A percentile compares a stretch with the other conserved stretches of the same genome.
Conservation (phyloP, 2,888 invertebrate species). For the Dromius quadrimaculatus region DNA sequence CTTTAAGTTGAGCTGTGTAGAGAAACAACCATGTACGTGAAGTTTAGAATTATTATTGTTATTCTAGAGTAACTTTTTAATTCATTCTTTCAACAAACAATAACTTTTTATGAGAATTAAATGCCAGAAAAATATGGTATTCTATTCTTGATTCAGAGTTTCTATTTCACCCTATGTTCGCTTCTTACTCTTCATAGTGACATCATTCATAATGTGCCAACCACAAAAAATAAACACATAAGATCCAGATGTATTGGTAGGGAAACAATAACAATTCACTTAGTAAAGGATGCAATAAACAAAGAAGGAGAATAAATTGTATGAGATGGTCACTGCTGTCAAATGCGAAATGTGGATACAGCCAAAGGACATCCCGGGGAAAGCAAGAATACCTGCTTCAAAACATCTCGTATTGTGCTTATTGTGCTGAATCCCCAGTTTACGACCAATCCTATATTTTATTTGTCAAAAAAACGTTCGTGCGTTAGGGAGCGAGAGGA, state of each 20-base stretch:
- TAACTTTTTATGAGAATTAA: slow-evolving; percentile 17
- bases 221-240: too few species aligned
- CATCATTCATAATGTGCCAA: too few species aligned
- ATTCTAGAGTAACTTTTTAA: slow-evolving; percentile 12
- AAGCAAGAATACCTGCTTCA: slow-evolving; percentile 1
- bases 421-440: slow-evolving; percentile 50
- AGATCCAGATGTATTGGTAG: slow-evolving; percentile 13
- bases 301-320: slow-evolving; percentile 8
- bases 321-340: slow-evolving; percentile 2
- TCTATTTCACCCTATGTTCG: background rate
- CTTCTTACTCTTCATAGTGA: too few species aligned
- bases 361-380: background rate
- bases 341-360: slow-evolving; percentile 1
- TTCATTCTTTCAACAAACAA: slow-evolving; percentile 3
- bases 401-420: slow-evolving; percentile 38
- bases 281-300: slow-evolving; percentile 22
- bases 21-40: background rate
- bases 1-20: slow-evolving; percentile 19
- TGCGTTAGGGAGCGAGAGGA: background rate
- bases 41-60: slow-evolving; percentile 37
- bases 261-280: slow-evolving; percentile 17
- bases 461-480: slow-evolving; percentile 48
- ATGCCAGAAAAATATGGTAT: too few species aligned
- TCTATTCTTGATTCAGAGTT: background rate
- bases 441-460: slow-evolving; percentile 50